Evolutionary conservation across 1,140 invertebrate species (phyloP).

Genomic region (Saccostrea echinata): DNA sequence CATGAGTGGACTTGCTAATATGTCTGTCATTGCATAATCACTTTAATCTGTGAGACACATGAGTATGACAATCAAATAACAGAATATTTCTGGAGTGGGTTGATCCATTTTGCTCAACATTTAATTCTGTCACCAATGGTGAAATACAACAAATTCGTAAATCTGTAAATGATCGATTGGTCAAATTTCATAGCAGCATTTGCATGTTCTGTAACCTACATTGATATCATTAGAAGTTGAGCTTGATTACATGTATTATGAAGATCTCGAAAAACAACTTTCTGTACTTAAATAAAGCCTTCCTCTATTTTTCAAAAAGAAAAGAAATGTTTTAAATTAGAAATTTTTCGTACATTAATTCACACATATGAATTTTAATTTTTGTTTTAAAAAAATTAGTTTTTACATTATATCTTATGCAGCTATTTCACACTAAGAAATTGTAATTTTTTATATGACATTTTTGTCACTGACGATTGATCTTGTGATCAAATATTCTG

Average conservation of each 20-base stretch:
- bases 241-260: neutral
- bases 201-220: neutral
- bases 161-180: neutral
- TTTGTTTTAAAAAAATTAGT: neutral
- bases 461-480: slow-evolving; percentile 9
- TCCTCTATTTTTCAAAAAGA: neutral
- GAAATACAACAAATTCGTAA: neutral
- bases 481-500: neutral
- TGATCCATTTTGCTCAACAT: neutral
- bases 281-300: no score
- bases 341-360: neutral
- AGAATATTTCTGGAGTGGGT: neutral
- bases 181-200: neutral
- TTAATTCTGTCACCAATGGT: neutral
- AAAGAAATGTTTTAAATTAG: neutral
- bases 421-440: slow-evolving; percentile 1
- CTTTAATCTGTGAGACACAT: neutral
- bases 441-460: neutral
- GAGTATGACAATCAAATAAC: neutral
- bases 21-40: neutral
- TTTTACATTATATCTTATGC: neutral
- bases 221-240: neutral
- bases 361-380: neutral
- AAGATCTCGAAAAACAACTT: no score
- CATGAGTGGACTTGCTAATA: neutral